Evolutionary conservation across 1,140 invertebrate species (phyloP).

Genomic region (Drosophila dunni): DNA sequence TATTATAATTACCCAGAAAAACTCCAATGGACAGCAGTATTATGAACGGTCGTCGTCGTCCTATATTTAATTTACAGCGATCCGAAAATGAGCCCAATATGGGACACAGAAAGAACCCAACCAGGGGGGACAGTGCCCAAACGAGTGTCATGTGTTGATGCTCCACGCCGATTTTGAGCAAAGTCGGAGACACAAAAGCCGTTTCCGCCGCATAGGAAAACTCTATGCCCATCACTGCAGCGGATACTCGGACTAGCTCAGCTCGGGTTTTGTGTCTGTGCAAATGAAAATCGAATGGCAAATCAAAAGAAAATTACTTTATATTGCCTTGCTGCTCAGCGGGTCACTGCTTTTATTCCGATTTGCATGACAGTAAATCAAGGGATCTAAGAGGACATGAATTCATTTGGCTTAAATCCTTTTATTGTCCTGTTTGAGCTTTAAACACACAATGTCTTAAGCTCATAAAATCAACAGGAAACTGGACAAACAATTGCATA

Average conservation of each 20-base stretch:
- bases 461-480: neutral
- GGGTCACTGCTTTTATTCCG: slow-evolving; percentile 10
- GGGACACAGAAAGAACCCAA: slow-evolving; percentile 97
- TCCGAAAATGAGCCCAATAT: slow-evolving; percentile 96
- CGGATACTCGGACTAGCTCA: slow-evolving; percentile 94
- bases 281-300: slow-evolving; percentile 14
- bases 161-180: slow-evolving; percentile 96
- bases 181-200: slow-evolving; percentile 97
- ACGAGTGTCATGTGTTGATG: slow-evolving; percentile 97
- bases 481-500: neutral
- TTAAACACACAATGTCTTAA: neutral
- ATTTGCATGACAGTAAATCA: slow-evolving; percentile 18
- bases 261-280: slow-evolving; percentile 91
- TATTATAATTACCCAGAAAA: slow-evolving; percentile 88
- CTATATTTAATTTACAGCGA: slow-evolving; percentile 91
- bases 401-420: slow-evolving; percentile 25
- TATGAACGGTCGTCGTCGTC: slow-evolving; percentile 96
- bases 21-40: slow-evolving; percentile 95
- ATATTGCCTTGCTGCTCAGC: slow-evolving; percentile 3
- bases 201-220: slow-evolving; percentile 98
- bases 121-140: slow-evolving; percentile 95
- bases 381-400: neutral
- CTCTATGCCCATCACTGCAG: slow-evolving; percentile 98
- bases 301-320: slow-evolving; percentile 17
- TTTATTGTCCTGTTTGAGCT: slow-evolving; percentile 15